Base-by-base conservation (phyloP, 2,797 vertebrate species). In the Lacerta viridis region DNA sequence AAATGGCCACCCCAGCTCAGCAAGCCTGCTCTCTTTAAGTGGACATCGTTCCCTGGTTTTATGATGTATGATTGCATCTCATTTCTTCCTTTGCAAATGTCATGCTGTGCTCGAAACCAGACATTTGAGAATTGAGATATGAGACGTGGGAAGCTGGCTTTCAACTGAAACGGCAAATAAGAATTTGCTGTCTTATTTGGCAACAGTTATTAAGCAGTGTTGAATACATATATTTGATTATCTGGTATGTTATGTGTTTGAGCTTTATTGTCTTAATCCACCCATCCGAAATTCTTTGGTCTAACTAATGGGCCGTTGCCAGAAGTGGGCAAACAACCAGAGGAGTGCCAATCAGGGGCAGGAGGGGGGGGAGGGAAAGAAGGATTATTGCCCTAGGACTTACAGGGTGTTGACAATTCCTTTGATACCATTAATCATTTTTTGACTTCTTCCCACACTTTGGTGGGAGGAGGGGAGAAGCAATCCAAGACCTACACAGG, bases 21-120 rank as follows among this genome's bases (percentile, higher is more conserved):
- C 71, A 83, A 69, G 2, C 10, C 11, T 59, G 25, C 27, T 8
- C 86, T 89, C 71, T 89, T 90, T 64, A 90, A 89, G 85, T 0
- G 0, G 0, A 0, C 81, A 9, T 2, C 20, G 11, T 55, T 41
- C 80, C 89, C 75, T 91, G 13, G 18, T 92, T 87, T 92, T 18
- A 85, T 88, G 29, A 82, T 80, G 2, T 36, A 29, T 66, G 20
- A 72, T 59, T 88, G 10, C 5, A 71, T 27, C 7, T 36, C 61
- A 83, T 90, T 89, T 87, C 41, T 89, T 29, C 85, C 84, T 23
- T 64, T 43, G 78, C 59, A 89, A 93, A 88, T 86, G 33, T 33
- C 88, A 43, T 88, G 10, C 9, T 87, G 5, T 46, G 90, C 88
- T 66, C 86, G 27, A 84, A 85, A 86, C 13, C 71, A 91, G 7